phyloP scores from a whole-genome alignment of 2,113 vertebrate species.

The Mus musculus region DNA sequence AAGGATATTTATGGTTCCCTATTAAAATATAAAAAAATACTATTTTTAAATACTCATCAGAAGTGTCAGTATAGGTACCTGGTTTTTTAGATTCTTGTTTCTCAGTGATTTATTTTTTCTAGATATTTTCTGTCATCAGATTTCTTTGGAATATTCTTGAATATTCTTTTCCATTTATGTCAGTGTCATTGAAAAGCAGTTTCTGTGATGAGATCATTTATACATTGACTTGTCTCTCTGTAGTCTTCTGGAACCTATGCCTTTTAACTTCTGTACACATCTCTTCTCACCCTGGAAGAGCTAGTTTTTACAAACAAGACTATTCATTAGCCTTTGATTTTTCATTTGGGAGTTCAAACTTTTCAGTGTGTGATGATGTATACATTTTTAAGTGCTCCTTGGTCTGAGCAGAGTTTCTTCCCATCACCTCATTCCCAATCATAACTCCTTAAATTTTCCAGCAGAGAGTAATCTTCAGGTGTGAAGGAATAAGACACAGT shows the following conservation, averaged over 20 bases:
- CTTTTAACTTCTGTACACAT: not conserved
- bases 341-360: not conserved
- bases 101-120: not conserved
- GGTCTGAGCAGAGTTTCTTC: not conserved
- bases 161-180: not conserved
- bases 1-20: not conserved
- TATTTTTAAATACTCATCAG: not conserved
- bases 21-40: not conserved
- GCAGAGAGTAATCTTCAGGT: not conserved
- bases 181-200: not conserved
- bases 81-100: not conserved
- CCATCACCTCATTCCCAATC: not conserved
- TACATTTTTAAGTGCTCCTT: not conserved
- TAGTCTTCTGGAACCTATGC: not conserved
- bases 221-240: not conserved
- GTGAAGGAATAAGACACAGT: not conserved
- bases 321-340: not conserved
- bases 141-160: not conserved
- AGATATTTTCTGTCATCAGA: not conserved
- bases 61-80: not conserved
- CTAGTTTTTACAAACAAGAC: not conserved
- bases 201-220: not conserved
- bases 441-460: not conserved
- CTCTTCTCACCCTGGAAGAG: too few relatives aligned
- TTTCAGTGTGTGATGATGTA: not conserved